phyloP scores from a whole-genome alignment of 1,140 invertebrate genomes.

The Zaprionus davidi region DNA sequence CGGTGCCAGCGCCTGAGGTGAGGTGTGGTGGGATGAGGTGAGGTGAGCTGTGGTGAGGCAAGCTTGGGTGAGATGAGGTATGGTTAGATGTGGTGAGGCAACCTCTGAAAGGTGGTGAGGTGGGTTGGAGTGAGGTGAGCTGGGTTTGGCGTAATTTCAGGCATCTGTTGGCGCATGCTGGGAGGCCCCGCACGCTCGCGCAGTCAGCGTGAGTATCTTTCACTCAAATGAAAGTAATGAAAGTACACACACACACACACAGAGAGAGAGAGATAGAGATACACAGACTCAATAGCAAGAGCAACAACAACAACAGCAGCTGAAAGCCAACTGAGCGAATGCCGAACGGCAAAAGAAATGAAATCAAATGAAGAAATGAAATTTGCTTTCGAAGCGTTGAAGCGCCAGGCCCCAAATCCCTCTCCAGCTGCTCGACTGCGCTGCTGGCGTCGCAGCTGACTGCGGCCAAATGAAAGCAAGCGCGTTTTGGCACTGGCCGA shows the following conservation, averaged over 20 bases:
- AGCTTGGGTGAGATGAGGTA: background rate
- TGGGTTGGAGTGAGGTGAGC: background rate
- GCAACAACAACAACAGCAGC: too few relatives aligned
- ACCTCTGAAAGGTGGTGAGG: background rate
- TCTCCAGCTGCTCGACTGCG: constrained; percentile 33
- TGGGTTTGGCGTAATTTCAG: background rate
- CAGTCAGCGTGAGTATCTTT: constrained; percentile 67
- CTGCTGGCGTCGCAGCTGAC: constrained; percentile 17
- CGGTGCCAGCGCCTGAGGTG: background rate
- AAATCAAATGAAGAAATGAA: constrained; percentile 83
- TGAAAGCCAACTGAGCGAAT: too few relatives aligned
- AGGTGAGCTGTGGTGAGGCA: background rate
- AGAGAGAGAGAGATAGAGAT: constrained; percentile 11
- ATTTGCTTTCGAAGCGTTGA: constrained; percentile 75
- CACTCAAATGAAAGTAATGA: constrained; percentile 82
- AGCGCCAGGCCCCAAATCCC: constrained; percentile 51
- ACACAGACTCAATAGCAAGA: background rate
- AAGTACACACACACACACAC: constrained; percentile 47
- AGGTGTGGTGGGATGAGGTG: background rate
- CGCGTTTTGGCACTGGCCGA: constrained; percentile 57
- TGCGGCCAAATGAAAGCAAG: constrained; percentile 75
- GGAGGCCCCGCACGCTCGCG: constrained; percentile 27
- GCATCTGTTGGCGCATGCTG: constrained; percentile 35
- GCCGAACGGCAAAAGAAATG: constrained; percentile 46
- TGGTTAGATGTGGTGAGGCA: background rate